Evolutionary conservation across 35 echinoderm and acorn worm species (phyloP).

Genomic region (Chiridota heheva): DNA sequence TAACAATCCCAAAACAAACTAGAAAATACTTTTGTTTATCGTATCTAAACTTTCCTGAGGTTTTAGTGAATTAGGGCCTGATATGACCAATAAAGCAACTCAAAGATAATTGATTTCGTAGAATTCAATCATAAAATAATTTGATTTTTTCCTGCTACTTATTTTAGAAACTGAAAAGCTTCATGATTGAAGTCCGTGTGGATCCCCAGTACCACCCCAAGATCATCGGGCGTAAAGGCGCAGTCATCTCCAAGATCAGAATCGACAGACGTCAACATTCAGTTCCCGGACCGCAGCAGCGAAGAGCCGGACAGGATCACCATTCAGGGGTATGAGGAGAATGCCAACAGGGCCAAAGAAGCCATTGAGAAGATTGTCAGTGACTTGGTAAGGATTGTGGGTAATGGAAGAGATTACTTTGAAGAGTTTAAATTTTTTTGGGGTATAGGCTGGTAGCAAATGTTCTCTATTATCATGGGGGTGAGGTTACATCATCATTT

Average conservation of each 20-base stretch:
- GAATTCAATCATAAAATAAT: no score
- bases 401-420: not conserved
- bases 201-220: conserved; percentile 93
- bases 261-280: conserved; percentile 83
- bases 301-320: conserved; percentile 57
- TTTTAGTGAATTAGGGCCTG: no score
- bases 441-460: not conserved
- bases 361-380: conserved; percentile 80
- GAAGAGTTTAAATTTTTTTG: not conserved
- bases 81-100: no score
- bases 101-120: no score
- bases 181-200: conserved; percentile 54
- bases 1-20: no score
- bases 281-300: conserved; percentile 76
- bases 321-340: conserved; percentile 81
- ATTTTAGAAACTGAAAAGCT: conserved; percentile 65
- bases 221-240: conserved; percentile 93
- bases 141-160: no score
- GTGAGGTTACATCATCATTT: no score
- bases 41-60: no score
- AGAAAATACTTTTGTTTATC: no score
- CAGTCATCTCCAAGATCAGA: conserved; percentile 81
- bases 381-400: conserved; percentile 71
- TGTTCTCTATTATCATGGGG: not conserved
- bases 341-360: conserved; percentile 70